phyloP scores from a whole-genome alignment of 2,888 invertebrate genomes.

The Euplexia lucipara region DNA sequence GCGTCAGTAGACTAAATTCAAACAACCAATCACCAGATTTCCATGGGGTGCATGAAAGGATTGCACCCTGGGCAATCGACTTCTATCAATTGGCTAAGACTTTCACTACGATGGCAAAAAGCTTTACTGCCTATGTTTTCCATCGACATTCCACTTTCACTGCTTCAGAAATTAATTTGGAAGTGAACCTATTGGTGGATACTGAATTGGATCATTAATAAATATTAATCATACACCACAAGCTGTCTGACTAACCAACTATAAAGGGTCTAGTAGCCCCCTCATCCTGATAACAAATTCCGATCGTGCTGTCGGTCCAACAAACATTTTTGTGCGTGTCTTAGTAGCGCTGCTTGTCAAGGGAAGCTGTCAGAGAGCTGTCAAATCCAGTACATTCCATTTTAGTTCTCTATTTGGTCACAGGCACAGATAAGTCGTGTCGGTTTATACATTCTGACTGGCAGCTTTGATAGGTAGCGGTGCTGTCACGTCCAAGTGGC shows the following conservation, averaged over 20 bases:
- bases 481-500: constrained; percentile 34
- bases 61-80: too few relatives aligned
- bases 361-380: constrained; percentile 31
- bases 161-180: not conserved
- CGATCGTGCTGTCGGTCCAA: not conserved
- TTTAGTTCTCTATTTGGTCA: constrained; percentile 36
- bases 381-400: constrained; percentile 34
- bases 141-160: too few relatives aligned
- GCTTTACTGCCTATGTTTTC: too few relatives aligned
- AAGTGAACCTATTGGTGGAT: not conserved
- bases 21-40: too few relatives aligned
- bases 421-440: constrained; percentile 17
- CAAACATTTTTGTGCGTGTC: not conserved
- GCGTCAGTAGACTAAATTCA: too few relatives aligned
- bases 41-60: too few relatives aligned
- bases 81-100: too few relatives aligned
- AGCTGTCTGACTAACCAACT: not conserved
- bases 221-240: not conserved
- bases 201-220: not conserved
- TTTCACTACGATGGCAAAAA: too few relatives aligned
- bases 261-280: not conserved
- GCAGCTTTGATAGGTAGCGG: constrained; percentile 36
- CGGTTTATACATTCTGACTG: constrained; percentile 31
- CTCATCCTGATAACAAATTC: constrained; percentile 13
- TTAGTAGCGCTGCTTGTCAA: constrained; percentile 11